Evolutionary conservation across 1,140 invertebrate genomes (phyloP).

Genomic region (Leptinotarsa texana): DNA sequence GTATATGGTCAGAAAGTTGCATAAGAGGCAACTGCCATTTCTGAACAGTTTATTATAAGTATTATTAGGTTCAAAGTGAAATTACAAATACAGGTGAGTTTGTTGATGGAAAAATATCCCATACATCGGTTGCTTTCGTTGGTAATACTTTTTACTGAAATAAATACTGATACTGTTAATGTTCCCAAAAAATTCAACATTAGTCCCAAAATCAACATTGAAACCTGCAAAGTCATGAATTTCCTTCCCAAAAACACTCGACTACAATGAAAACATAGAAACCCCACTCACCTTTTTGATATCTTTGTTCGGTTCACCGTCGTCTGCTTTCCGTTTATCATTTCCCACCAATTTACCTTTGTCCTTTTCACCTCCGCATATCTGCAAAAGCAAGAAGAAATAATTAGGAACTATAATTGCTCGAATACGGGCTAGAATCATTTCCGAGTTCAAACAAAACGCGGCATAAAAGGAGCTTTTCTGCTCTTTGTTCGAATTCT

Average conservation of each 20-base stretch:
- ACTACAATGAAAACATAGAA: neutral
- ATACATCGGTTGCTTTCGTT: too few species aligned
- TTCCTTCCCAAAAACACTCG: neutral
- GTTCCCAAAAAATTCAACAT: too few species aligned
- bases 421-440: conserved; percentile 4
- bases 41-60: too few species aligned
- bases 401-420: conserved; percentile 23
- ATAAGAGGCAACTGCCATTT: too few species aligned
- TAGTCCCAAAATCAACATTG: too few species aligned
- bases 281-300: conserved; percentile 67
- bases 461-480: neutral
- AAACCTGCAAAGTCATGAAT: too few species aligned
- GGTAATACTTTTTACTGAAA: too few species aligned
- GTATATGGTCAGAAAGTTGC: too few species aligned
- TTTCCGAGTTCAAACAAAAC: neutral
- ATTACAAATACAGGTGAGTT: too few species aligned
- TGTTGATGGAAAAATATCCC: too few species aligned
- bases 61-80: too few species aligned
- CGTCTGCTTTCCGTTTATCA: conserved; percentile 71
- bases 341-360: conserved; percentile 65
- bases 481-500: neutral
- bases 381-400: conserved; percentile 48
- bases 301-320: conserved; percentile 69
- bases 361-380: conserved; percentile 57
- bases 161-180: too few species aligned